These are phyloP conservation scores for Diachasma alloeum DNA, from an alignment of 1,140 invertebrate genomes.

Conservation along the genomic window DNA sequence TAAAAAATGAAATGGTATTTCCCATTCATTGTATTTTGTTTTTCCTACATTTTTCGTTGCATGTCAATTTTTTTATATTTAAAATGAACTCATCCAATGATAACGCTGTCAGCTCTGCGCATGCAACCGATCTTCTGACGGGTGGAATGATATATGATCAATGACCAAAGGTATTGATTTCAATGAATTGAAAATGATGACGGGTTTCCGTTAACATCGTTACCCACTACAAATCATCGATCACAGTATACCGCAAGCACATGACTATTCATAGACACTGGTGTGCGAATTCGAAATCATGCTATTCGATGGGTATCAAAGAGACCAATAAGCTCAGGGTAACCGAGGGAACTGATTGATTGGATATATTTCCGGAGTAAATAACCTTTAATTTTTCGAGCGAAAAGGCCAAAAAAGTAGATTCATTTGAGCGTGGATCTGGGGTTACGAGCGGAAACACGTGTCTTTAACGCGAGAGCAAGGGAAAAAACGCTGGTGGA, in stretches of 20 bases:
- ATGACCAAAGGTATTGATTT: constrained; percentile 27
- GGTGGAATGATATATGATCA: neutral
- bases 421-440: neutral
- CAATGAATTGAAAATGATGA: constrained; percentile 42
- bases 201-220: constrained; percentile 34
- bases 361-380: neutral
- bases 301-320: neutral
- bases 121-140: neutral
- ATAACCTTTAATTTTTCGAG: neutral
- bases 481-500: constrained; percentile 13
- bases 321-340: neutral
- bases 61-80: no score
- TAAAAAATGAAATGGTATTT: no score
- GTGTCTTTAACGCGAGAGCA: constrained; percentile 28
- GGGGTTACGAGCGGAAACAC: constrained; percentile 22
- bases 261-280: constrained; percentile 51
- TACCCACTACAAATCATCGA: constrained; percentile 42
- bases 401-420: neutral
- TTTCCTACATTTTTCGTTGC: no score
- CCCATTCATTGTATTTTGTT: no score
- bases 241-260: constrained; percentile 27
- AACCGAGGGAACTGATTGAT: neutral
- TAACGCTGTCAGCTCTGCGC: neutral
- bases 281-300: constrained; percentile 38
- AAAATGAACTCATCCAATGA: neutral